phyloP scores from a whole-genome alignment of 64 coral and sea anemone species.

The Actinia equina region DNA sequence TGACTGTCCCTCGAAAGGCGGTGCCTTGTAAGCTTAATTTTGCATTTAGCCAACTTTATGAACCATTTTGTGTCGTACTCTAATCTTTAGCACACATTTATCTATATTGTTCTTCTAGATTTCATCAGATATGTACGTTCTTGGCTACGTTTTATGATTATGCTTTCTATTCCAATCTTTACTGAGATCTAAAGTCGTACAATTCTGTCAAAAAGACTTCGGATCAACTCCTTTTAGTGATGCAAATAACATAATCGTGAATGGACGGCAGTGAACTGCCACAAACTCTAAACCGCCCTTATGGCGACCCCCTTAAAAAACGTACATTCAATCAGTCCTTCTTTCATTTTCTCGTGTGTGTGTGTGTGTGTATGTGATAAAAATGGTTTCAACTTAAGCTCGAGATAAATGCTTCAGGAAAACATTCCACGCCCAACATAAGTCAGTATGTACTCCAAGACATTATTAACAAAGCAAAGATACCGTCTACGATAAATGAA shows the following conservation, averaged over 20 bases:
- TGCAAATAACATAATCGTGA: not conserved
- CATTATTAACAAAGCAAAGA: not conserved
- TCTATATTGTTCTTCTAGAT: constrained; percentile 10
- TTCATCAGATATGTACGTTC: not conserved
- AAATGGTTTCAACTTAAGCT: no score
- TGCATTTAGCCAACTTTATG: not conserved
- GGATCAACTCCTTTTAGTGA: constrained; percentile 1
- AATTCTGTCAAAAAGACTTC: constrained; percentile 15
- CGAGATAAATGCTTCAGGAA: no score
- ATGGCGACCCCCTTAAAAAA: not conserved
- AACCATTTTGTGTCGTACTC: not conserved
- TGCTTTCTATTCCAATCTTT: not conserved
- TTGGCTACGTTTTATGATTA: not conserved
- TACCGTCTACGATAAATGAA: not conserved
- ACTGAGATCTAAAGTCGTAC: constrained; percentile 4
- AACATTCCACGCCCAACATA: no score
- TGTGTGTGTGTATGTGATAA: no score
- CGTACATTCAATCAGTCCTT: no score
- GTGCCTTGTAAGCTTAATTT: not conserved
- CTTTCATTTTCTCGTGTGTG: no score
- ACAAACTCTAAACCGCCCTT: not conserved
- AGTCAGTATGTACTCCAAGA: not conserved
- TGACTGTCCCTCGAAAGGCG: not conserved
- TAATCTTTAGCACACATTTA: not conserved
- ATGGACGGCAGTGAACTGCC: not conserved